Evolutionary conservation across 92 coral and sea anemone genomes (phyloP), one percentile per base, ranked within the genome.

Genomic region (Actinostola sp.): DNA sequence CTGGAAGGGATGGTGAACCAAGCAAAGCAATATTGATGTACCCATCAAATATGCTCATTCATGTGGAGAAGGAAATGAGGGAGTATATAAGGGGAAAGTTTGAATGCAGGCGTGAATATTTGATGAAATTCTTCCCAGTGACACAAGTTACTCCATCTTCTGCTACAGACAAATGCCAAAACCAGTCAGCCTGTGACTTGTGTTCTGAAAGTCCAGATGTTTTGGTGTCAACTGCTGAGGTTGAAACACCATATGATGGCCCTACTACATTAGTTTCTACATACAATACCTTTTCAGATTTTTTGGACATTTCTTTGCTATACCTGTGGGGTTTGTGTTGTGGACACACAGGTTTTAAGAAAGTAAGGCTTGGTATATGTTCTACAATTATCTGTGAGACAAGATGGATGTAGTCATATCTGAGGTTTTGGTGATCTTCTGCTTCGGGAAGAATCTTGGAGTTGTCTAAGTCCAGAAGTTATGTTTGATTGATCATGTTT

Each of bases 381-480:
- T 70, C 69, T 13, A 82, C 83, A 53, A 82, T 34, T 59, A 82
- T 43, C 24, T 72, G 62, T 21, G 81, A 71, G 56, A 82, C 69
- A 38, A 66, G 78, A 13, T 61, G 55, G 23, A 58, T 76, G 30
- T 66, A 63, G 48, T 82, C 81, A 56, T 42, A 57, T 46, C 77
- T 52, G 28, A 75, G 73, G 24, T 35, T 33, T 52, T 36, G 70
- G 50, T 70, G 83, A 43, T 77, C 84, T 28, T 59, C 55, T 51
- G 79, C 79, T 58, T 45, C 72, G 49, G 89, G 89, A n/a, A 78
- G 71, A 66, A 84, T 76, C 33, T 70, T 57, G 73, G 79, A 70
- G 68, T 78, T 66, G 49, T 84, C 76, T n/a, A 84, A 49, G 24
- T 53, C 66, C 48, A 66, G 63, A 29, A 78, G 63, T 30, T 84